These are phyloP conservation scores for Orthosia gothica DNA, from an alignment of 2,888 invertebrate genomes.

Conservation along the genomic window DNA sequence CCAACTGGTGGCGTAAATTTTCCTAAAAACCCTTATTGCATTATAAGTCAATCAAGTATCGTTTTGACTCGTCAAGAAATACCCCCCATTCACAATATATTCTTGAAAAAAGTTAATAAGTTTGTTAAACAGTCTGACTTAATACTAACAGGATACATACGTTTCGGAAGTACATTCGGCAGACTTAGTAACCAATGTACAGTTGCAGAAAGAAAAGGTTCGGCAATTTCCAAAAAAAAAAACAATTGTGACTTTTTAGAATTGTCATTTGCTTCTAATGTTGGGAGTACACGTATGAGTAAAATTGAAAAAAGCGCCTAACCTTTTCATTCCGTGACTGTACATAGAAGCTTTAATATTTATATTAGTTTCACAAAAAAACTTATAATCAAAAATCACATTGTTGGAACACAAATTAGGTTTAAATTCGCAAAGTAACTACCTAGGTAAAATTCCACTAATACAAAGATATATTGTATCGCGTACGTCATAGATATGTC, in stretches of 20 bases:
- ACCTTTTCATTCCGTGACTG: slow-evolving; percentile 14
- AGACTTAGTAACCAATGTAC: slow-evolving; percentile 7
- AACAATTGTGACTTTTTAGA: not conserved
- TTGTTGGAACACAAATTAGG: slow-evolving; percentile 51
- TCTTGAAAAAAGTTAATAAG: slow-evolving; percentile 19
- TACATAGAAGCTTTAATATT: slow-evolving; percentile 13
- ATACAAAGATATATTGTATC: slow-evolving; percentile 27
- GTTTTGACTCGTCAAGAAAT: not conserved
- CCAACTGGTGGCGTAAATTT: no score
- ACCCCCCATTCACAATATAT: slow-evolving; percentile 5
- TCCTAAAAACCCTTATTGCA: no score
- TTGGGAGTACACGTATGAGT: slow-evolving; percentile 17
- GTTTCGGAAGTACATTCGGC: slow-evolving; percentile 36
- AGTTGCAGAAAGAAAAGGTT: slow-evolving; percentile 13
- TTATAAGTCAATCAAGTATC: not conserved
- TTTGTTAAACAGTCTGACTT: slow-evolving; percentile 50
- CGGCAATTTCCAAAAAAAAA: not conserved
- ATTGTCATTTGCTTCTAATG: not conserved
- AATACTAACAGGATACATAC: slow-evolving; percentile 48
- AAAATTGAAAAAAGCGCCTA: not conserved
- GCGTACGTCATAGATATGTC: slow-evolving; percentile 70
- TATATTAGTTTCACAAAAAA: slow-evolving; percentile 22
- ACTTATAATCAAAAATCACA: slow-evolving; percentile 56
- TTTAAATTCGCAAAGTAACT: slow-evolving; percentile 47
- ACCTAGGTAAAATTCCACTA: slow-evolving; percentile 3